These are phyloP conservation scores for Siniperca undulata DNA, from an alignment of 2,797 vertebrate species.

Conservation along the genomic window DNA sequence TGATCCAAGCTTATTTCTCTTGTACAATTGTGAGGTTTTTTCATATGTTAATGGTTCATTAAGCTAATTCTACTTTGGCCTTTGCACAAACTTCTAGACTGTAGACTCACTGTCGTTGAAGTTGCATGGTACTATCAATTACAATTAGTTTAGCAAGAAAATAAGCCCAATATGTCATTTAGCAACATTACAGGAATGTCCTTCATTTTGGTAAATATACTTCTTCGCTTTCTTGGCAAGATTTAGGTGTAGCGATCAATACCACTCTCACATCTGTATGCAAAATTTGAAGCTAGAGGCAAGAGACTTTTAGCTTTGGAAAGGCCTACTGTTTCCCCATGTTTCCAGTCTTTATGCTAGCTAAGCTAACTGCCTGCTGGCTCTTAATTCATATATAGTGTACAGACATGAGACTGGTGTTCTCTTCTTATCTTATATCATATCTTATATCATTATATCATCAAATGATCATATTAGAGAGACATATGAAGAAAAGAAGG, in stretches of 20 bases:
- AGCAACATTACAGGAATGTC: not conserved
- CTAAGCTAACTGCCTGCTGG: not conserved
- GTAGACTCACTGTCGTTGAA: constrained; percentile 25
- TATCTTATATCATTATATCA: too few species aligned
- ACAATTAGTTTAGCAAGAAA: not conserved
- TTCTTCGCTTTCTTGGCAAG: not conserved
- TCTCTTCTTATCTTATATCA: not conserved
- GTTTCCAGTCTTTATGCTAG: not conserved
- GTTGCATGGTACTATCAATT: not conserved
- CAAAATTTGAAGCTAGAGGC: not conserved
- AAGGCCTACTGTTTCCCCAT: not conserved
- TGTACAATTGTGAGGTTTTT: constrained; percentile 3
- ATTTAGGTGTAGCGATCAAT: not conserved
- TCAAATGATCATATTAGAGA: too few species aligned
- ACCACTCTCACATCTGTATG: not conserved
- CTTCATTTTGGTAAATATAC: not conserved
- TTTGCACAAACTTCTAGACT: constrained; percentile 10
- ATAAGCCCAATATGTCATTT: not conserved
- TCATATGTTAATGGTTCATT: constrained; percentile 24
- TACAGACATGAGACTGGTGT: too few species aligned
- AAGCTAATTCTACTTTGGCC: constrained; percentile 23
- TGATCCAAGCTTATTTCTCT: not conserved
- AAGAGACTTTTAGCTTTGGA: not conserved
- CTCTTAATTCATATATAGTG: too few species aligned
- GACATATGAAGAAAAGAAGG: too few species aligned